These are phyloP conservation scores for Dione juno DNA, from an alignment of 2,888 invertebrate genomes.

Conservation along the genomic window DNA sequence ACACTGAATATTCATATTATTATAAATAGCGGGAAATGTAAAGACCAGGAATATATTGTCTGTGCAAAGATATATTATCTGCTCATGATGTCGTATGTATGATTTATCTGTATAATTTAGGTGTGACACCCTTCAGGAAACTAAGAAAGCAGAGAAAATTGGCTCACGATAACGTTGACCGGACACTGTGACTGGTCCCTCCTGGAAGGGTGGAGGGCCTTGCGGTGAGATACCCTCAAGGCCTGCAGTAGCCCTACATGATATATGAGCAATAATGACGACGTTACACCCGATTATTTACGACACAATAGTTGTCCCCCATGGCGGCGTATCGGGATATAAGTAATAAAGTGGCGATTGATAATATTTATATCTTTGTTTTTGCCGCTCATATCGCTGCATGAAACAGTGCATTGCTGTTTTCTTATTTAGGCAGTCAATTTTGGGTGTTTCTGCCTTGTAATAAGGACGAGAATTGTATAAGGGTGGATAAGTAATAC, in stretches of 20 bases:
- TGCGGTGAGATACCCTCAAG: constrained; percentile 13
- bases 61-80: neutral
- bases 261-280: constrained; percentile 48
- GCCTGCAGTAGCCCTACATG: constrained; percentile 46
- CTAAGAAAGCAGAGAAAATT: constrained; percentile 28
- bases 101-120: constrained; percentile 41
- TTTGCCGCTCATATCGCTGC: constrained; percentile 39
- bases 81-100: constrained; percentile 16
- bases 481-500: neutral
- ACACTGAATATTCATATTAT: no score
- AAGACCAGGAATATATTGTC: neutral
- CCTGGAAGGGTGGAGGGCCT: constrained; percentile 26
- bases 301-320: constrained; percentile 48
- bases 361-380: constrained; percentile 51
- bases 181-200: neutral
- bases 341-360: constrained; percentile 47
- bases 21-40: no score
- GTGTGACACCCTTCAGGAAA: constrained; percentile 35
- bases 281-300: constrained; percentile 49
- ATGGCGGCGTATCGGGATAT: constrained; percentile 39
- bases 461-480: constrained; percentile 17
- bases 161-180: constrained; percentile 34
- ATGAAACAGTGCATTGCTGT: constrained; percentile 2
- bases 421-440: neutral
- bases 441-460: constrained; percentile 4